A percentile compares a stretch with the other conserved stretches of the same genome.
Conservation (phyloP, 64 coral and sea anemone genomes). For the Pachyseris speciosa region DNA sequence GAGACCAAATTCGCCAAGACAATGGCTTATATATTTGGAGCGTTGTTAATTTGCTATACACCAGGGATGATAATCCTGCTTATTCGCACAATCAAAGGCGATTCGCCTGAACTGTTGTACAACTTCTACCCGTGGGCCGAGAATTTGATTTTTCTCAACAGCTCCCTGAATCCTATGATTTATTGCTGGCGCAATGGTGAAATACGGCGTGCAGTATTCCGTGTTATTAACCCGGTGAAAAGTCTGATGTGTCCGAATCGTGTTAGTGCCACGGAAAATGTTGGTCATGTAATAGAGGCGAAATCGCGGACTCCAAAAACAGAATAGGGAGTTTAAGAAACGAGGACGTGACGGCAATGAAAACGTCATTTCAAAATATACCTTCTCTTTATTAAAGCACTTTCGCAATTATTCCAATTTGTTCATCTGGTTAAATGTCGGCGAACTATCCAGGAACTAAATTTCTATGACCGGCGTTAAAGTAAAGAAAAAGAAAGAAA, state of each 20-base stretch:
- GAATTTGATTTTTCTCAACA: conserved; percentile 66
- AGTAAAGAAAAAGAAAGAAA: no score
- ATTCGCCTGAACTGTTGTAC: conserved; percentile 37
- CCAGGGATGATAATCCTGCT: conserved; percentile 54
- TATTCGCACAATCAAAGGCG: conserved; percentile 51
- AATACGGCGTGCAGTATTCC: conserved; percentile 38
- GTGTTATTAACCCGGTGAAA: background rate
- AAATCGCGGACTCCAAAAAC: background rate
- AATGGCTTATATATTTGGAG: conserved; percentile 43
- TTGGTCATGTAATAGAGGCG: background rate
- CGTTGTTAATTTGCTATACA: conserved; percentile 50
- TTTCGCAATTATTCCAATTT: no score
- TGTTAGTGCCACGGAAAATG: background rate
- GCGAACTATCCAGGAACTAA: no score
- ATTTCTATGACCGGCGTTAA: no score
- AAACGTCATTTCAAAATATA: no score
- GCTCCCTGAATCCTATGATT: conserved; percentile 63
- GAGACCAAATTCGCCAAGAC: conserved; percentile 60
- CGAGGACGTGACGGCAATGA: no score
- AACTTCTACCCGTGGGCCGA: conserved; percentile 61
- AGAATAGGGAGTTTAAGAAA: no score
- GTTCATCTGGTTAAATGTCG: no score
- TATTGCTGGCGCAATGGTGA: conserved; percentile 62
- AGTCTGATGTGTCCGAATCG: background rate
- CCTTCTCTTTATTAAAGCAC: no score